A percentile compares a stretch with the other conserved stretches of the same genome.
Conservation (phyloP, 2,888 invertebrate genomes). For the Vanessa cardui region DNA sequence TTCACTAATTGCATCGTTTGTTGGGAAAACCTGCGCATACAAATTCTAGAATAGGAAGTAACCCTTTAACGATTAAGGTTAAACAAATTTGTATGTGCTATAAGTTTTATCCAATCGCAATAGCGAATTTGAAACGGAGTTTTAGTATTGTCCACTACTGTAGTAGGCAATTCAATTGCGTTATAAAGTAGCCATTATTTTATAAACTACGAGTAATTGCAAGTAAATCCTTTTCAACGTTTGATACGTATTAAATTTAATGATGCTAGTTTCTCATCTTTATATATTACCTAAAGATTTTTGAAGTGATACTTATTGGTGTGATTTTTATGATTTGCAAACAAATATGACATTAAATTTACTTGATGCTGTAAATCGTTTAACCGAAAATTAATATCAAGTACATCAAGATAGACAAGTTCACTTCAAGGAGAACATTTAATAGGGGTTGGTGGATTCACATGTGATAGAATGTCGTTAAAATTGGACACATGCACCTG, state of each 20-base stretch:
- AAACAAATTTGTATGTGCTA: slow-evolving; percentile 9
- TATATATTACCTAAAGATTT: no score
- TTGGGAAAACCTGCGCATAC: slow-evolving; percentile 67
- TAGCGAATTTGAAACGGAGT: neutral
- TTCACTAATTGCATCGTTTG: slow-evolving; percentile 44
- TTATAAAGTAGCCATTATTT: neutral
- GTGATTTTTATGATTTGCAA: no score
- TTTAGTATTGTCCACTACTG: neutral
- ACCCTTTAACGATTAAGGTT: slow-evolving; percentile 16
- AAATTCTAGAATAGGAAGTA: slow-evolving; percentile 61
- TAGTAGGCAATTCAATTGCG: neutral
- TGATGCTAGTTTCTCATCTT: no score
- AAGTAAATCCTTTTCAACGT: neutral
- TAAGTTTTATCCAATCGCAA: slow-evolving; percentile 10
- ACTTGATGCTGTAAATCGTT: no score
- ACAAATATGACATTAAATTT: no score
- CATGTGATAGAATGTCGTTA: no score
- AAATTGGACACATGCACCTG: no score
- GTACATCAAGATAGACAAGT: no score
- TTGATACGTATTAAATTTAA: neutral
- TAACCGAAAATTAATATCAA: no score
- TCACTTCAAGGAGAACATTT: no score
- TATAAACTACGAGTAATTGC: neutral
- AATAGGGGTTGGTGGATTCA: no score
- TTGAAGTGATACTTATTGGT: no score